Evolutionary conservation across 2,888 invertebrate species (phyloP), one percentile per base, ranked within the genome.

Genomic region (Minunthozetes semirufus): DNA sequence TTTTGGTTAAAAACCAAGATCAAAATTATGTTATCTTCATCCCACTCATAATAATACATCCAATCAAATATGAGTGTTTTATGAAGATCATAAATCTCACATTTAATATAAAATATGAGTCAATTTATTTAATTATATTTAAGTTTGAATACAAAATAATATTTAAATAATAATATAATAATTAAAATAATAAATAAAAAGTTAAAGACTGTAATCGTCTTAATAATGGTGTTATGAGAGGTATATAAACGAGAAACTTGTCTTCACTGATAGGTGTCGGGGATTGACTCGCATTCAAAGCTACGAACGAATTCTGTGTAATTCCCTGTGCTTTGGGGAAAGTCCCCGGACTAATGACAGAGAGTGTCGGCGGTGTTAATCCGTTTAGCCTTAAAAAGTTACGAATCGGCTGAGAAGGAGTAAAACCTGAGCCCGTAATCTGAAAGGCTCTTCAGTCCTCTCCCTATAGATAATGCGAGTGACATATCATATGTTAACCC

Each of bases 251-350:
- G 29, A 56, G 3, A 22, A 11, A 4, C 19, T 56, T 11, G 19
- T 4, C 15, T 29, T 15, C 27, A 27, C 2, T 2, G 29, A 15
- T 61, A 19, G 27, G 25, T 38, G 66, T 66, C 22, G 33, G 42
- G 33, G 6, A n/a, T 1, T 19, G 66, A 38, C 66, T 66, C 66
- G 66, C 66, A 66, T 66, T 66, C 66, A 66, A 66, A 66, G 66
- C 66, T n/a, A 66, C 66, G 59, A 66, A 66, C 66, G 66, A 66
- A 66, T 66, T 66, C 66, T 9, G 9, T 8, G 66, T 66, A 66
- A 66, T 66, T 66, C 66, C 33, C 66, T n/a, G 61, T 66, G 66
- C 66, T 66, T 66, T 66, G 66, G 66, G 66, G 66, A 66, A 66
- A 66, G 66, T 66, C 66, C 42, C 66, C 66, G 66, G 66, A 66